Conservation (phyloP, 2,113 vertebrate genomes). For the Mesocricetus auratus region DNA sequence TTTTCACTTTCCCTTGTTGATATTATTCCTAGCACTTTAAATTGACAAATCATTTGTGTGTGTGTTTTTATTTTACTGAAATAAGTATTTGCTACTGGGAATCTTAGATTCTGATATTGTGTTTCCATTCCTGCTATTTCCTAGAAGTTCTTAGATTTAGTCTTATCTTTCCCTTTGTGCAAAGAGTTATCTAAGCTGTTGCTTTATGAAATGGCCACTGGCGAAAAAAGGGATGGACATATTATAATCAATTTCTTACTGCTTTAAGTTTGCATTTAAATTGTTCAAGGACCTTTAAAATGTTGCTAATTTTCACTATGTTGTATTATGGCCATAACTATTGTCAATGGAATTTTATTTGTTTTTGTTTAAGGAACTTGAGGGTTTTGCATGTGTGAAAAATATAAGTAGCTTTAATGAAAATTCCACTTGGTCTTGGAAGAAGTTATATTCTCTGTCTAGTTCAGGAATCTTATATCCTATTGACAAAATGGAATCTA, state of each 20-base stretch:
- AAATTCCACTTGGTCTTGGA: neutral
- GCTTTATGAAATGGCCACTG: neutral
- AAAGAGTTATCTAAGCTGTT: neutral
- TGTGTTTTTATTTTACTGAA: neutral
- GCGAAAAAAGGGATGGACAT: neutral
- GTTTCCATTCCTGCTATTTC: neutral
- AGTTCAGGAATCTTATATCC: neutral
- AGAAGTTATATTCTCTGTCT: neutral
- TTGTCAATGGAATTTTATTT: neutral
- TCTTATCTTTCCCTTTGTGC: neutral
- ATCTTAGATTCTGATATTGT: neutral
- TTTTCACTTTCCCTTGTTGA: neutral
- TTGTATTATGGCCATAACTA: neutral
- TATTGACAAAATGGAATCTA: neutral
- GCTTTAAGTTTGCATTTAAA: neutral
- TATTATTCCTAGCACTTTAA: neutral
- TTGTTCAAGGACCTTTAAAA: neutral
- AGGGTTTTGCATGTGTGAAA: neutral
- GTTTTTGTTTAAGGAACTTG: neutral
- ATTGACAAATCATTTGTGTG: neutral
- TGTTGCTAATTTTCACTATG: neutral
- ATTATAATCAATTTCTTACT: neutral
- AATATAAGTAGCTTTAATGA: neutral
- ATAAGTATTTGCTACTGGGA: neutral
- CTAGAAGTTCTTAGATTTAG: neutral